A percentile compares a stretch with the other conserved stretches of the same genome.
Evolutionary conservation across 2,888 invertebrate genomes (phyloP).

Genomic region (Sinodicranocentrus sp.): DNA sequence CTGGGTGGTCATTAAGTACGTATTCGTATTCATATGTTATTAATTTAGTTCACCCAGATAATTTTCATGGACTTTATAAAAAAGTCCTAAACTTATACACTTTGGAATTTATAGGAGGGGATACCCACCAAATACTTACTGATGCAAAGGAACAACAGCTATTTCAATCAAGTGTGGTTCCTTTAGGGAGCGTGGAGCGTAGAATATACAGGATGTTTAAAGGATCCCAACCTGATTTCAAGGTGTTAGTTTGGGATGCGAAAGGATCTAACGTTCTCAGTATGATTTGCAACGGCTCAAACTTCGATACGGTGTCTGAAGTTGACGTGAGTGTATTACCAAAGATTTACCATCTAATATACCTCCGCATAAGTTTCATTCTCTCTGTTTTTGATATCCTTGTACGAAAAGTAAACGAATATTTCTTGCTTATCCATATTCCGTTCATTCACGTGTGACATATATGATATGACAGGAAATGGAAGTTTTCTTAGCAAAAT

Average conservation of each 20-base stretch:
- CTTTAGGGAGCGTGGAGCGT: neutral
- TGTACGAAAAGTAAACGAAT: neutral
- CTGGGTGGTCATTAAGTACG: conserved; percentile 23
- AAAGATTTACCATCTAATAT: too few relatives aligned
- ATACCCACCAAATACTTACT: conserved; percentile 13
- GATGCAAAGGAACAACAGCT: neutral
- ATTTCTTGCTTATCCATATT: conserved; percentile 1
- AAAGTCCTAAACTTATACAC: too few relatives aligned
- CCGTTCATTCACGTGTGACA: conserved; percentile 30
- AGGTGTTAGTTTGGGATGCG: conserved; percentile 32
- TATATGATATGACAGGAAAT: conserved; percentile 50
- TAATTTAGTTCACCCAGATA: neutral
- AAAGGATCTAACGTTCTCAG: neutral
- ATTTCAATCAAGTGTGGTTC: conserved; percentile 18
- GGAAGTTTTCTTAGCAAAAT: conserved; percentile 39
- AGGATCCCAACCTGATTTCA: neutral
- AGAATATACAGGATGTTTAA: neutral
- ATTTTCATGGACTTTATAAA: too few relatives aligned
- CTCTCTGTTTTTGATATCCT: too few relatives aligned
- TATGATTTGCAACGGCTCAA: conserved; percentile 10
- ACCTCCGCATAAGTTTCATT: too few relatives aligned
- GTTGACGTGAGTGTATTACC: conserved; percentile 3
- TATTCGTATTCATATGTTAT: neutral
- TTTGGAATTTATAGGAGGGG: conserved; percentile 7
- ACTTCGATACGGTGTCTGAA: conserved; percentile 14